Conservation (phyloP, 1,140 invertebrate genomes). For the Dysdera silvatica region DNA sequence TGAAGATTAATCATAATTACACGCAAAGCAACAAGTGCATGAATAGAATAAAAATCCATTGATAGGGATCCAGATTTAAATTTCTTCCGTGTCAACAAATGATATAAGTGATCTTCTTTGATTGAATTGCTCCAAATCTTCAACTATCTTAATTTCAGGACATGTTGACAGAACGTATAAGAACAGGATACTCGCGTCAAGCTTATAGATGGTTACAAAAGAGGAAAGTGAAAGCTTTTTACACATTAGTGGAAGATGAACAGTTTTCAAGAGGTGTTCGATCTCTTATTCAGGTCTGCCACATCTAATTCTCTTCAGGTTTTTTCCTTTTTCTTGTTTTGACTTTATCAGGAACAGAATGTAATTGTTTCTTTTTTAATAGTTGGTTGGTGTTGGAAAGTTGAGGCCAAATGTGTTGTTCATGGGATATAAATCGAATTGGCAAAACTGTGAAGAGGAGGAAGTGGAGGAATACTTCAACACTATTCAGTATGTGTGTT, state of each 20-base stretch:
- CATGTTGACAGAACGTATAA: constrained; percentile 38
- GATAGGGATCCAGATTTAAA: too few relatives aligned
- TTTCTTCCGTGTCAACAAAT: too few relatives aligned
- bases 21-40: too few relatives aligned
- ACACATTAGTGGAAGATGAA: constrained; percentile 45
- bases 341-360: neutral
- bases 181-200: constrained; percentile 47
- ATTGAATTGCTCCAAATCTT: too few relatives aligned
- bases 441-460: constrained; percentile 38
- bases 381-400: constrained; percentile 70
- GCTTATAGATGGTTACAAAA: constrained; percentile 46
- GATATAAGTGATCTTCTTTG: too few relatives aligned
- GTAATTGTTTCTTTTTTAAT: neutral
- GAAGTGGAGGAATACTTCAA: constrained; percentile 46
- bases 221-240: constrained; percentile 50
- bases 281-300: constrained; percentile 41
- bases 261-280: constrained; percentile 57
- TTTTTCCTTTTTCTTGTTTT: neutral
- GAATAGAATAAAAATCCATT: too few relatives aligned
- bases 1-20: too few relatives aligned
- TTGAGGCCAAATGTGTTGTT: constrained; percentile 79
- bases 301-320: neutral
- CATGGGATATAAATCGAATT: constrained; percentile 53
- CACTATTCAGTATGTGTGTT: constrained; percentile 44
- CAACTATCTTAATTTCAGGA: constrained; percentile 30